Percentiles rank a stretch among this genome's conserved stretches.
phyloP scores from a whole-genome alignment of 1,140 invertebrate genomes.

The Panagrolaimus sp. region DNA sequence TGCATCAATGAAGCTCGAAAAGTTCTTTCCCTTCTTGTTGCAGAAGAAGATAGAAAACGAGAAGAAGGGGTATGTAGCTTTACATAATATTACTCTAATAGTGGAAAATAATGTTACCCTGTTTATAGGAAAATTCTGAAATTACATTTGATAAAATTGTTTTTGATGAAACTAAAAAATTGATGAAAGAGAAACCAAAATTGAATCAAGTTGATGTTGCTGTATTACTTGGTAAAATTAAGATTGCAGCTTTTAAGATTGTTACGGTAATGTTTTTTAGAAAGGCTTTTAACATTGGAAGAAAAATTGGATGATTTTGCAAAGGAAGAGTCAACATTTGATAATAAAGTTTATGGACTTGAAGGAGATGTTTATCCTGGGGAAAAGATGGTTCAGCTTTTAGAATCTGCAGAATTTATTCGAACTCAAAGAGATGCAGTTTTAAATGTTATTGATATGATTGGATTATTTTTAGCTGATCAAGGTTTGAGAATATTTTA shows the following conservation, averaged over 20 bases:
- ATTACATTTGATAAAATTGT: constrained; percentile 23
- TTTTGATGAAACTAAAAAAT: constrained; percentile 59
- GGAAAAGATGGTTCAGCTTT: constrained; percentile 69
- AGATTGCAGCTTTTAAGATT: constrained; percentile 40
- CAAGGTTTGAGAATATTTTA: constrained; percentile 63
- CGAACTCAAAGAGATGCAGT: constrained; percentile 64
- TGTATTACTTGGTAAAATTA: constrained; percentile 29
- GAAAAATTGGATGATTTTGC: constrained; percentile 71
- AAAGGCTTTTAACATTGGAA: constrained; percentile 74
- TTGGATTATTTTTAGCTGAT: constrained; percentile 72
- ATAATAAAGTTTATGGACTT: constrained; percentile 45
- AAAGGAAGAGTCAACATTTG: constrained; percentile 62
- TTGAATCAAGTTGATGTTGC: constrained; percentile 48
- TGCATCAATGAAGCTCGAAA: constrained; percentile 62
- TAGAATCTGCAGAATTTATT: constrained; percentile 68
- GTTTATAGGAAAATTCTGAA: constrained; percentile 70
- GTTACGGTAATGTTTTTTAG: constrained; percentile 65
- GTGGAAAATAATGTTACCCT: too few species aligned
- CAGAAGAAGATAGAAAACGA: constrained; percentile 46
- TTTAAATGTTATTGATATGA: constrained; percentile 71
- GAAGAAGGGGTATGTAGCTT: constrained; percentile 29
- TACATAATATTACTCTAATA: constrained; percentile 27
- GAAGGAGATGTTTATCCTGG: constrained; percentile 71
- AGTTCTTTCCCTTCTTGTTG: constrained; percentile 65
- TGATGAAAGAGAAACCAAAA: constrained; percentile 35